Percentiles rank a stretch among this genome's conserved stretches.
phyloP scores from a whole-genome alignment of 1,140 invertebrate species.

The Drosophila lowei region DNA sequence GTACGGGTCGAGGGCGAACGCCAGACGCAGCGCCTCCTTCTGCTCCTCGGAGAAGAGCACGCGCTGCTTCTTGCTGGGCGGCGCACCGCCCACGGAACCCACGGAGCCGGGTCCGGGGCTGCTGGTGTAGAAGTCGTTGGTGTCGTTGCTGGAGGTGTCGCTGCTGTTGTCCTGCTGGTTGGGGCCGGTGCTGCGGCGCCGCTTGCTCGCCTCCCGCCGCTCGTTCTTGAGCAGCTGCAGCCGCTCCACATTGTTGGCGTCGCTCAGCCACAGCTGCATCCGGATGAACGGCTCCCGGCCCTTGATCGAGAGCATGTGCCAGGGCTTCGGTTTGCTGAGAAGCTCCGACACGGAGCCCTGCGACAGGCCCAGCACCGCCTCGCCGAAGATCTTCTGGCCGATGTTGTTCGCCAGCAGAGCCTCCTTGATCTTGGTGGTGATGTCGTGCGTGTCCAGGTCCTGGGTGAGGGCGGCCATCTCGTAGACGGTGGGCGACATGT shows the following conservation, averaged over 20 bases:
- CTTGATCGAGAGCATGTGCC: constrained; percentile 99
- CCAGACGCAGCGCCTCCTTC: constrained; percentile 96
- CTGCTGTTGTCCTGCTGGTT: constrained; percentile 92
- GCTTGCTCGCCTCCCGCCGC: constrained; percentile 93
- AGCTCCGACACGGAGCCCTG: constrained; percentile 99
- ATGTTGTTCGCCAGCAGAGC: constrained; percentile 98
- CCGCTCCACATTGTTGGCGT: constrained; percentile 95
- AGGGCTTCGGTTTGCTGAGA: constrained; percentile 98
- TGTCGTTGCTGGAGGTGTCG: constrained; percentile 94
- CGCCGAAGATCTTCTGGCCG: constrained; percentile 99
- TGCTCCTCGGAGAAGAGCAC: constrained; percentile 99
- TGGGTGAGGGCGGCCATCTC: constrained; percentile 98
- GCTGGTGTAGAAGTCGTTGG: constrained; percentile 94
- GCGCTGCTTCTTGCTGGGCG: constrained; percentile 94
- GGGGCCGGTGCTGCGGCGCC: constrained; percentile 90
- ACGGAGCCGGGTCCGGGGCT: constrained; percentile 88
- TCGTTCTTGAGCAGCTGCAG: constrained; percentile 95
- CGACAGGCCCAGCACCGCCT: constrained; percentile 96
- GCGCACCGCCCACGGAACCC: constrained; percentile 84
- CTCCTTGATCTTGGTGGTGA: constrained; percentile 98
- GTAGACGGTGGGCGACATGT: constrained; percentile 94
- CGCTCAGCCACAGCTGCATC: constrained; percentile 98
- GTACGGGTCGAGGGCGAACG: constrained; percentile 97
- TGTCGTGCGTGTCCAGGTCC: constrained; percentile 97
- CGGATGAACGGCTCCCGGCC: constrained; percentile 98